Conservation (phyloP, 2,113 vertebrate genomes). For the Rhegmatorhina hoffmannsi region DNA sequence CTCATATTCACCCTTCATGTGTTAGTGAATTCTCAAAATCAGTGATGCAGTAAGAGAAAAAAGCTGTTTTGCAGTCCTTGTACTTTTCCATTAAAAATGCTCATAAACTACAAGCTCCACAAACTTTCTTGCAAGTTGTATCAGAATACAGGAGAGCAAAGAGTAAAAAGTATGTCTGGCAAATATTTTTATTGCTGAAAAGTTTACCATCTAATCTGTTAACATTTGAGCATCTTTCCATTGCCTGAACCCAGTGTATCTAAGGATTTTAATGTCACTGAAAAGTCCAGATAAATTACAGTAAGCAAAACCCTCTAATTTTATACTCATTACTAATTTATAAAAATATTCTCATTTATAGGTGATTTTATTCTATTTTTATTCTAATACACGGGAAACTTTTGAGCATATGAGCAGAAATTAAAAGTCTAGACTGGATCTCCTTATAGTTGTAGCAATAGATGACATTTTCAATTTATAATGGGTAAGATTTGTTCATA, state of each 20-base stretch:
- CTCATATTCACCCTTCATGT: not conserved
- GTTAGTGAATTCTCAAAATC: not conserved
- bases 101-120: not conserved
- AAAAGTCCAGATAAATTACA: not conserved
- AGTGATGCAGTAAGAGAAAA: not conserved
- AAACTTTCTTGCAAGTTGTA: not conserved
- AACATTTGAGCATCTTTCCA: not conserved
- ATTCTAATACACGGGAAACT: not conserved
- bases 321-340: not conserved
- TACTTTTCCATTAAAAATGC: not conserved
- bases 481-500: not conserved
- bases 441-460: not conserved
- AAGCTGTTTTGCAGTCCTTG: not conserved
- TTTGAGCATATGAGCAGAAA: not conserved
- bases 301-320: not conserved
- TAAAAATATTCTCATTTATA: not conserved
- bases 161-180: not conserved
- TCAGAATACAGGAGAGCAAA: not conserved
- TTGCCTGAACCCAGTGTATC: not conserved
- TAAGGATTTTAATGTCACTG: not conserved
- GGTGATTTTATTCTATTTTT: not conserved
- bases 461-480: not conserved
- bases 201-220: not conserved
- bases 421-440: not conserved
- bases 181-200: not conserved